These are phyloP conservation scores for Cryptophagus acutangulus DNA, from an alignment of 2,888 invertebrate species.

Conservation along the genomic window DNA sequence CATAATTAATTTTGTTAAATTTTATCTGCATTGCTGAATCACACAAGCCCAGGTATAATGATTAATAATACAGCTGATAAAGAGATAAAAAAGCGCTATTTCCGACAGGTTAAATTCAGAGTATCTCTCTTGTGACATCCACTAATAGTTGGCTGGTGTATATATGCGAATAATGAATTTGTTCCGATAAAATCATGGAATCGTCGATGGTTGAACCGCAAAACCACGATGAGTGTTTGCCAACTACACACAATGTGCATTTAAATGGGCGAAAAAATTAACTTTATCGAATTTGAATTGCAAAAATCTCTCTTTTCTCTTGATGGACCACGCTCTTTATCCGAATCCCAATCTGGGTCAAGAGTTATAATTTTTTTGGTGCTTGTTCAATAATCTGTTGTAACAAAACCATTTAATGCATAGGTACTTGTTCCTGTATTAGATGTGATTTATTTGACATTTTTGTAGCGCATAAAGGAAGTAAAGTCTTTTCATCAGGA, in stretches of 20 bases:
- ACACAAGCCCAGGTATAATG: constrained; percentile 11
- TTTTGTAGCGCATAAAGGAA: constrained; percentile 21
- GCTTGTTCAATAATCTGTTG: constrained; percentile 6
- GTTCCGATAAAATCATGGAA: constrained; percentile 13
- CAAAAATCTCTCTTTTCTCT: too few species aligned
- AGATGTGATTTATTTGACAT: constrained; percentile 24
- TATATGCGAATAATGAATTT: constrained; percentile 18
- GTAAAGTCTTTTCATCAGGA: constrained; percentile 28
- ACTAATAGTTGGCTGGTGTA: constrained; percentile 11
- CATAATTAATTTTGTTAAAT: constrained; percentile 31
- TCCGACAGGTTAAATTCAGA: constrained; percentile 22
- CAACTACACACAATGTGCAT: too few species aligned
- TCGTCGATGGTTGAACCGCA: constrained; percentile 7
- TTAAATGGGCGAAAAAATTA: too few species aligned
- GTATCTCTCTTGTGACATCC: constrained; percentile 9
- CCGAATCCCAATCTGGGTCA: too few species aligned
- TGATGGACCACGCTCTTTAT: too few species aligned
- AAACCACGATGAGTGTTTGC: too few species aligned
- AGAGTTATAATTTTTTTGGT: neutral
- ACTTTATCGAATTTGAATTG: too few species aligned
- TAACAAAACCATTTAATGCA: constrained; percentile 18
- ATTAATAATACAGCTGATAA: constrained; percentile 29
- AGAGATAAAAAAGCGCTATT: constrained; percentile 30
- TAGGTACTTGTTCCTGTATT: constrained; percentile 15
- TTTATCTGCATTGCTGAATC: constrained; percentile 27